Percentiles rank a stretch among this genome's conserved stretches.
These are phyloP conservation scores for Drosophila lini DNA, from an alignment of 1,140 invertebrate genomes.

Conservation along the genomic window DNA sequence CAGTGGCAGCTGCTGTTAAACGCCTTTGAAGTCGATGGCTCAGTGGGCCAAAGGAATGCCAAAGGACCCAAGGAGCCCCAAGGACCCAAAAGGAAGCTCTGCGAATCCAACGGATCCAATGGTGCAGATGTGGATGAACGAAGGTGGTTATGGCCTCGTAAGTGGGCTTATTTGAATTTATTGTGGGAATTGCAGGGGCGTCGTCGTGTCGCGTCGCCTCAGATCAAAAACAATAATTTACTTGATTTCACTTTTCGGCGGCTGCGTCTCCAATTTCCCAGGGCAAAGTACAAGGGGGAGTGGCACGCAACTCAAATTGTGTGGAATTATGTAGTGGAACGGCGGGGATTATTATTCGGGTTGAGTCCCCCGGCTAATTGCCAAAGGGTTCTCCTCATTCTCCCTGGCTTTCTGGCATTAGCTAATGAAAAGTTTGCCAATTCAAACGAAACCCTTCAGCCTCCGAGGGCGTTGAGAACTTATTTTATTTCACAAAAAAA, in stretches of 20 bases:
- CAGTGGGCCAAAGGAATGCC: conserved; percentile 25
- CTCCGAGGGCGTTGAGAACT: not conserved
- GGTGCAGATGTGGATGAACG: conserved; percentile 35
- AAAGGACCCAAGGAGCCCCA: conserved; percentile 2
- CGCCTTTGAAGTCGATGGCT: conserved; percentile 63
- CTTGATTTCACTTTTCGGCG: conserved; percentile 52
- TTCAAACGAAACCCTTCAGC: not conserved
- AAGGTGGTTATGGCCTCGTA: conserved; percentile 31
- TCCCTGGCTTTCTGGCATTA: conserved; percentile 18
- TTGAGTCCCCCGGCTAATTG: conserved; percentile 35
- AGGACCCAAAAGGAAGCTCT: conserved; percentile 4
- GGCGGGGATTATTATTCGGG: conserved; percentile 31
- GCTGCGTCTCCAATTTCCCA: conserved; percentile 8
- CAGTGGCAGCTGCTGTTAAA: conserved; percentile 44
- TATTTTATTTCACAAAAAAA: not conserved
- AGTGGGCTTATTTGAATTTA: conserved; percentile 70
- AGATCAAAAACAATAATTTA: conserved; percentile 75
- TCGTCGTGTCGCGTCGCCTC: conserved; percentile 6
- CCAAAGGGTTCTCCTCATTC: conserved; percentile 6
- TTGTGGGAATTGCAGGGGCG: conserved; percentile 42
- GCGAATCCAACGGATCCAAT: conserved; percentile 8
- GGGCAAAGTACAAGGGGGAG: conserved; percentile 5
- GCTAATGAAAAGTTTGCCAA: conserved; percentile 43
- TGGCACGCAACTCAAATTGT: conserved; percentile 31
- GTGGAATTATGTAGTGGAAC: conserved; percentile 31